phyloP scores from a whole-genome alignment of 2,797 vertebrate species.

The Phoxinus dragarum region DNA sequence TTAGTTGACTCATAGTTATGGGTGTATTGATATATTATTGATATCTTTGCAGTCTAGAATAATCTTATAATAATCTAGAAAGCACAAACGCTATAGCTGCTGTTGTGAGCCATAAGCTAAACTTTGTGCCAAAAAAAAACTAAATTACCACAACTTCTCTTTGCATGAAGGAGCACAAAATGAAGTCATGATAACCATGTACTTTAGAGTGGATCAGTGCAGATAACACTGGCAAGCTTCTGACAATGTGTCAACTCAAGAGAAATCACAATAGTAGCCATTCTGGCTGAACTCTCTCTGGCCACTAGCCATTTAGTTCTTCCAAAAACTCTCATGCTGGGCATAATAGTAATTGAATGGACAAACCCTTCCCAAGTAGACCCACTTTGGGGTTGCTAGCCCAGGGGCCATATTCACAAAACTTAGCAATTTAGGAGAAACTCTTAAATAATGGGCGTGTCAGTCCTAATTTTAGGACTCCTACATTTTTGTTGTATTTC shows the following conservation, averaged over 20 bases:
- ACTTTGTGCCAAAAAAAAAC: background rate
- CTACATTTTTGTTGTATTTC: too few species aligned
- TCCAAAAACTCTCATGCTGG: conserved; percentile 19
- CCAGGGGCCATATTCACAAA: background rate
- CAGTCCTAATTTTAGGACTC: too few species aligned
- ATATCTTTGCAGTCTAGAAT: background rate
- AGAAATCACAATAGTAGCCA: conserved; percentile 25
- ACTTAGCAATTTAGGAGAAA: too few species aligned
- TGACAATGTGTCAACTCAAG: conserved; percentile 13
- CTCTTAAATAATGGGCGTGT: too few species aligned
- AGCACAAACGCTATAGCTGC: background rate
- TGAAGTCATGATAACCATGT: conserved; percentile 6
- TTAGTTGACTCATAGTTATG: background rate
- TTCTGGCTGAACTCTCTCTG: conserved; percentile 31
- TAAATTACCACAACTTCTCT: background rate
- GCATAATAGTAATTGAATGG: conserved; percentile 10
- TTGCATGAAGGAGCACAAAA: background rate
- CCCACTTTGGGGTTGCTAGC: background rate
- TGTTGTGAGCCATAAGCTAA: background rate
- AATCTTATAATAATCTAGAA: background rate
- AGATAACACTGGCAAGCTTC: conserved; percentile 3
- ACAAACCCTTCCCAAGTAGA: conserved; percentile 8
- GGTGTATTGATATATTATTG: background rate
- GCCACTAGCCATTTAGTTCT: conserved; percentile 15
- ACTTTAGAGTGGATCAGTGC: background rate